phyloP scores from a whole-genome alignment of 2,888 invertebrate species.

The Callimorpha dominula region DNA sequence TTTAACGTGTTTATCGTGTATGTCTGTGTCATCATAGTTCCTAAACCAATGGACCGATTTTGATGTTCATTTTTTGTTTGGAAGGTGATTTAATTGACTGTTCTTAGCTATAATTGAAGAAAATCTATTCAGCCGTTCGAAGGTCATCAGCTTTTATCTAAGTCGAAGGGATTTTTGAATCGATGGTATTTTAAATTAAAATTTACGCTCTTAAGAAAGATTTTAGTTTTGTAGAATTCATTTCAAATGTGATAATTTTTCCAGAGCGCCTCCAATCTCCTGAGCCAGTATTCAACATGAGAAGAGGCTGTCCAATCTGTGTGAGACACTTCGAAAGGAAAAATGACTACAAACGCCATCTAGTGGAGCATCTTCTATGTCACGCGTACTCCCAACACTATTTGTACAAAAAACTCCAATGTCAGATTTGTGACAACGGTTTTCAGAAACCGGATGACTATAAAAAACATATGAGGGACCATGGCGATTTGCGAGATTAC shows the following conservation, averaged over 20 bases:
- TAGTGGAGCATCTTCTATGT: conserved; percentile 69
- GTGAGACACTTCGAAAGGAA: conserved; percentile 48
- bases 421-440: conserved; percentile 61
- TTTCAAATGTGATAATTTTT: not conserved
- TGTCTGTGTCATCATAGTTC: too few relatives aligned
- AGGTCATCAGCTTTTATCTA: too few relatives aligned
- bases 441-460: conserved; percentile 50
- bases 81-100: too few relatives aligned
- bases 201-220: too few relatives aligned
- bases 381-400: conserved; percentile 56
- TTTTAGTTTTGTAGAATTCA: too few relatives aligned
- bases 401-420: conserved; percentile 16
- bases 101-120: too few relatives aligned
- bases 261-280: conserved; percentile 31
- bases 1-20: too few relatives aligned
- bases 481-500: conserved; percentile 67
- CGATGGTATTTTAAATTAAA: too few relatives aligned
- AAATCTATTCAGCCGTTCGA: too few relatives aligned
- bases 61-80: too few relatives aligned
- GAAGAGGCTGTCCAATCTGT: conserved; percentile 58
- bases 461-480: conserved; percentile 71
- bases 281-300: not conserved
- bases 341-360: conserved; percentile 67
- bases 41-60: too few relatives aligned
- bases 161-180: too few relatives aligned